Evolutionary conservation across 2,888 invertebrate species (phyloP), one percentile per base, ranked within the genome.

Genomic region (Erebia palarica): DNA sequence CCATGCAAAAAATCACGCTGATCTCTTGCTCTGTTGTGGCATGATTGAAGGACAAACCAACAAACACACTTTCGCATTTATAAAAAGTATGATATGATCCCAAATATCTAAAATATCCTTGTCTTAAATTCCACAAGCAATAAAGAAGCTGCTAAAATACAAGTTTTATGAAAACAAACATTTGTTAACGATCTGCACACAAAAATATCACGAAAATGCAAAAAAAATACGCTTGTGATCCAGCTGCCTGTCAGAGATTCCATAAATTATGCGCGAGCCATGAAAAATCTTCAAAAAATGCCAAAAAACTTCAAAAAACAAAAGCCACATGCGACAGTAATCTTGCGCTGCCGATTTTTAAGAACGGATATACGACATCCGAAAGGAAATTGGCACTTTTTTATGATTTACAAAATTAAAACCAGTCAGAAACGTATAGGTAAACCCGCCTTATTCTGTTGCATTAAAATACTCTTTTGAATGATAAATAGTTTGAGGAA

Each of bases 361-460:
- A 84, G 82, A 86, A 88, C 92, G 92, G 92, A 92, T 91, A 89
- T 84, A 79, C 77, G 81, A 86, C 83, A 86, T 86, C 84, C 78
- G 82, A 89, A 84, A 92, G 92, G 92, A 93, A 88, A 93, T 92
- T 92, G 92, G 91, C 91, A 87, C 86, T 86, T 92, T 91, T 91
- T 92, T 91, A 81, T 79, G 11, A 77, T 71, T 75, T 66, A 76
- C 77, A 77, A 80, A 80, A 72, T 76, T 70, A 63, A 51, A 72
- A 27, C 63, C 53, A 72, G n/a, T 70, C 44, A 13, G n/a, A 68
- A 73, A 27, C 63, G 18, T 42, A 55, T 55, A 68, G 65, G 69
- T 70, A 27, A 60, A 70, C 63, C 55, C 36, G 16, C 61, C 72
- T 79, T 84, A 81, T 72, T 10, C 47, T 68, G 13, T 69, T 1